Conservation (phyloP, 2,888 invertebrate genomes). For the Conops quadrifasciatus region DNA sequence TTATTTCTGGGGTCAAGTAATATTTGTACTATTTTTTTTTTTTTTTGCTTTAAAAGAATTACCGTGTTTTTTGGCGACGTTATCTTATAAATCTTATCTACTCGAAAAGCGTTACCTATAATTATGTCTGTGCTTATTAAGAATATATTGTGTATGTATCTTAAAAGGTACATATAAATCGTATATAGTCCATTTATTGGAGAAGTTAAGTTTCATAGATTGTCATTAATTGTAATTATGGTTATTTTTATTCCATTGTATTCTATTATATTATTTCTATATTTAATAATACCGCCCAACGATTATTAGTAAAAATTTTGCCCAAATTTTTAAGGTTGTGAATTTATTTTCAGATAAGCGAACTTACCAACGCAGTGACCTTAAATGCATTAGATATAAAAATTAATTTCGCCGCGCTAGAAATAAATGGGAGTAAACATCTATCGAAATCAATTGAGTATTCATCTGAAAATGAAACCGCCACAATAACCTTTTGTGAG, state of each 20-base stretch:
- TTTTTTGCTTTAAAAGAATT: no score
- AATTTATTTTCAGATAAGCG: slow-evolving; percentile 69
- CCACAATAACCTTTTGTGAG: slow-evolving; percentile 72
- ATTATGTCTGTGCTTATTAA: no score
- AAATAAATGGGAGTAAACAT: slow-evolving; percentile 66
- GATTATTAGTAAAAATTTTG: slow-evolving; percentile 31
- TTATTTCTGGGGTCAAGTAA: no score
- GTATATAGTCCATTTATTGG: no score
- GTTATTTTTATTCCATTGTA: no score
- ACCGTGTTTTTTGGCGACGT: no score
- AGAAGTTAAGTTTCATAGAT: no score
- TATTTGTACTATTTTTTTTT: no score
- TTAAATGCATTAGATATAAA: slow-evolving; percentile 82
- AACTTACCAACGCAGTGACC: slow-evolving; percentile 73
- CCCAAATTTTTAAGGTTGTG: not conserved
- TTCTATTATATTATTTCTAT: slow-evolving; percentile 15
- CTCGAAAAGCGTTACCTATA: no score
- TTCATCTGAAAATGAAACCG: slow-evolving; percentile 73
- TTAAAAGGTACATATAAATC: no score
- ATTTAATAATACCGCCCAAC: slow-evolving; percentile 41
- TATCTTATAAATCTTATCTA: no score
- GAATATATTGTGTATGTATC: no score
- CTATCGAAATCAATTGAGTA: slow-evolving; percentile 54
- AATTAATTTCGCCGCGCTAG: slow-evolving; percentile 71
- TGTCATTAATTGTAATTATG: not conserved